Evolutionary conservation across 2,113 vertebrate genomes (phyloP).

Genomic region (Genyomyrus donnyi): DNA sequence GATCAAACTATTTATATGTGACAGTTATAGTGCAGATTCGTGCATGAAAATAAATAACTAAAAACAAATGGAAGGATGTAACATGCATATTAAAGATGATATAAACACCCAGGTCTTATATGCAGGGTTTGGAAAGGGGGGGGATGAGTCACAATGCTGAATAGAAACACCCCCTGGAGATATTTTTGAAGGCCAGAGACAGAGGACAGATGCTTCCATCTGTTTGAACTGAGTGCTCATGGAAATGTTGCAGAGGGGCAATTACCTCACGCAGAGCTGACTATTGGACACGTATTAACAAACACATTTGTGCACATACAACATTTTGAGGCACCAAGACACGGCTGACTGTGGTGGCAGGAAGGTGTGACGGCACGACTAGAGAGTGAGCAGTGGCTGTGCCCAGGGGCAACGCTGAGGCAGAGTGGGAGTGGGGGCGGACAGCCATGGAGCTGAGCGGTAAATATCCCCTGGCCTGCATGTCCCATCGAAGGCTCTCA

Average conservation of each 20-base stretch:
- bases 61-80: conserved; percentile 33
- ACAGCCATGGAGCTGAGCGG: background rate
- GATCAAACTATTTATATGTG: conserved; percentile 50
- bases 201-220: conserved; percentile 29
- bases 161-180: conserved; percentile 35
- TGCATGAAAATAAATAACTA: conserved; percentile 51
- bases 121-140: background rate
- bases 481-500: background rate
- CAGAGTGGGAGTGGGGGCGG: background rate
- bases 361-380: background rate
- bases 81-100: conserved; percentile 45
- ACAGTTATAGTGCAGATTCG: conserved; percentile 32
- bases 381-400: background rate
- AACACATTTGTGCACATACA: background rate
- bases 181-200: conserved; percentile 28
- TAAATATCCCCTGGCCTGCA: background rate
- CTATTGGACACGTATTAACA: conserved; percentile 42
- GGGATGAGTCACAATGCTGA: conserved; percentile 33
- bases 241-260: conserved; percentile 36
- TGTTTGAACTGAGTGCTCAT: conserved; percentile 48
- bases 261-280: conserved; percentile 33
- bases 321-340: too few species aligned
- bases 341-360: background rate
- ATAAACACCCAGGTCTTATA: conserved; percentile 43
- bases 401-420: background rate